These are phyloP conservation scores for Balaeniceps rex DNA, from an alignment of 2,113 vertebrate species.

Conservation along the genomic window DNA sequence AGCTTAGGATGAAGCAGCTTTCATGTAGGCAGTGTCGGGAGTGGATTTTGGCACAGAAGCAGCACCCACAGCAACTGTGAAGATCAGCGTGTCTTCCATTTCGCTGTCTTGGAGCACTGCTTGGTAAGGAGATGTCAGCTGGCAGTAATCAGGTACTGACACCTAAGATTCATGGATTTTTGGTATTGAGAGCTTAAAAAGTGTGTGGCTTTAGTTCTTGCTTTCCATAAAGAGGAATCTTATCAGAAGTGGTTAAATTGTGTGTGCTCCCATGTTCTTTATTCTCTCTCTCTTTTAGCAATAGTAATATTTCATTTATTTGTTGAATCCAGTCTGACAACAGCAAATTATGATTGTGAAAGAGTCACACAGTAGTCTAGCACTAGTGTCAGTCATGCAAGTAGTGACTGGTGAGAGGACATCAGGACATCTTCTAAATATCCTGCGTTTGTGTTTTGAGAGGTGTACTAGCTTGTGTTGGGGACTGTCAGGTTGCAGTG, in stretches of 20 bases:
- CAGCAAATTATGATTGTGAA: not conserved
- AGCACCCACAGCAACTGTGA: not conserved
- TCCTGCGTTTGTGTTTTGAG: not conserved
- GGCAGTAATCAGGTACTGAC: not conserved
- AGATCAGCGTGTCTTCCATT: not conserved
- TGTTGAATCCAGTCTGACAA: not conserved
- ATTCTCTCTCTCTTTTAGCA: not conserved
- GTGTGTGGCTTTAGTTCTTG: not conserved
- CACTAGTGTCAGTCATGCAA: not conserved
- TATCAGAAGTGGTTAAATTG: not conserved
- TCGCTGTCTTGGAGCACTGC: not conserved
- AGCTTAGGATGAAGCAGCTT: conserved; percentile 4
- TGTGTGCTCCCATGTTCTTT: not conserved
- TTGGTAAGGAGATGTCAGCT: not conserved
- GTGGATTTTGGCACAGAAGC: conserved; percentile 12
- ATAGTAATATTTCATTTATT: not conserved
- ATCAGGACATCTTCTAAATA: not conserved
- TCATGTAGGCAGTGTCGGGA: not conserved
- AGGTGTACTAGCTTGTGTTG: not conserved
- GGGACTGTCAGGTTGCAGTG: not conserved
- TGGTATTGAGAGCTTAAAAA: not conserved
- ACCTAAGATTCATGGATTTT: not conserved
- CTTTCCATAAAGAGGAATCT: not conserved
- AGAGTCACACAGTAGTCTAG: not conserved
- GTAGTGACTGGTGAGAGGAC: not conserved